A percentile compares a stretch with the other conserved stretches of the same genome.
phyloP scores from a whole-genome alignment of 2,888 invertebrate species.

The Scaptomyza reducta region DNA sequence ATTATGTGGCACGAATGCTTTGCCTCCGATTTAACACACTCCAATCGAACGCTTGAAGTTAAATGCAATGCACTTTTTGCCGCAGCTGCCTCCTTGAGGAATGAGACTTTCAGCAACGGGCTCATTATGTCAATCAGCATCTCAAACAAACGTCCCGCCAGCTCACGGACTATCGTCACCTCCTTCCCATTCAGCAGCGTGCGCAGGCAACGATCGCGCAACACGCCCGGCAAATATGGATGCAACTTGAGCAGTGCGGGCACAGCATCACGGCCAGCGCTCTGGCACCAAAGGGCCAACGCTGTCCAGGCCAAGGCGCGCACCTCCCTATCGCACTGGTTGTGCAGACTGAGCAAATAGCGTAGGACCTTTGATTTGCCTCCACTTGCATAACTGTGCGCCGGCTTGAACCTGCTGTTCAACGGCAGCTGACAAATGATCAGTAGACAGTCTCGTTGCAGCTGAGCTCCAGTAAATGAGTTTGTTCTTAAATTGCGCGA shows the following conservation, averaged over 20 bases:
- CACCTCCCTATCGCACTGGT: slow-evolving; percentile 80
- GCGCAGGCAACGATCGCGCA: slow-evolving; percentile 81
- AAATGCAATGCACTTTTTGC: slow-evolving; percentile 18
- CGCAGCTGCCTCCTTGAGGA: slow-evolving; percentile 39
- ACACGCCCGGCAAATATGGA: slow-evolving; percentile 79
- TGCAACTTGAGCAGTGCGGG: slow-evolving; percentile 54
- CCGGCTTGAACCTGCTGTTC: not conserved
- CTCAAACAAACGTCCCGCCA: slow-evolving; percentile 79
- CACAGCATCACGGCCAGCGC: not conserved
- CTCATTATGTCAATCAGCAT: slow-evolving; percentile 50
- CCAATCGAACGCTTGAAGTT: fast-evolving
- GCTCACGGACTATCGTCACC: slow-evolving; percentile 76
- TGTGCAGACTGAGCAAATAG: slow-evolving; percentile 80
- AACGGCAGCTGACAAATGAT: slow-evolving; percentile 73
- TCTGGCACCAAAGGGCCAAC: slow-evolving; percentile 58
- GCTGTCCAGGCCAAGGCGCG: slow-evolving; percentile 81
- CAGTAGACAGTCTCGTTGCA: slow-evolving; percentile 81
- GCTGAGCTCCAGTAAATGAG: slow-evolving; percentile 82
- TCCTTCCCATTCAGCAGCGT: slow-evolving; percentile 80
- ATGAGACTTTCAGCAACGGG: slow-evolving; percentile 57
- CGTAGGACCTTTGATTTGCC: slow-evolving; percentile 62
- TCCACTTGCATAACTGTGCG: not conserved
- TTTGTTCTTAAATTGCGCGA: slow-evolving; percentile 79
- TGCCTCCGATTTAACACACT: not conserved
- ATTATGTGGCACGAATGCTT: slow-evolving; percentile 70